Evolutionary conservation across 2,888 invertebrate species (phyloP).

Genomic region (Heteropelma amictum): DNA sequence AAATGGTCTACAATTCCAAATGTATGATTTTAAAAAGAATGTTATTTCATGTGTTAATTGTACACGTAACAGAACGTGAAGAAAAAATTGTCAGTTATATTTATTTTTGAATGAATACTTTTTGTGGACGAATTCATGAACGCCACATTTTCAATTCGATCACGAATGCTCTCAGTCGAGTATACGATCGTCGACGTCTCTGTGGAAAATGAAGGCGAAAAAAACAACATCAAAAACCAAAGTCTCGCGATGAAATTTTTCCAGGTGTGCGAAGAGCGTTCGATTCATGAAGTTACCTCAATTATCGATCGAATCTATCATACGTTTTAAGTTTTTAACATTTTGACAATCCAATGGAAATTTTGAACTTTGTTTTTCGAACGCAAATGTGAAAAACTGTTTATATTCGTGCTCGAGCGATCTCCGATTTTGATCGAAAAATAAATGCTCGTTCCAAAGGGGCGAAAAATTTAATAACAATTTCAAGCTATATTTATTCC

Average conservation of each 20-base stretch:
- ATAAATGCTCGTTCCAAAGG: no score
- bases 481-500: conserved; percentile 1
- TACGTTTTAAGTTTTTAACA: neutral
- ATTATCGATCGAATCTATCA: neutral
- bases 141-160: neutral
- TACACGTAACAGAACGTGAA: no score
- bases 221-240: no score
- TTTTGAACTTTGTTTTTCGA: neutral
- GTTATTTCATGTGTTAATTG: no score
- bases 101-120: neutral
- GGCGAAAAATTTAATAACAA: conserved; percentile 28
- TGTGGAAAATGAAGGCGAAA: neutral
- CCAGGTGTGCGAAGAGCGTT: no score
- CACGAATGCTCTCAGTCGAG: neutral
- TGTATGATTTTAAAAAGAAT: no score
- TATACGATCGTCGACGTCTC: neutral
- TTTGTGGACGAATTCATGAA: neutral
- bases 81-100: neutral
- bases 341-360: neutral
- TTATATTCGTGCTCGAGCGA: no score
- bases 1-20: no score
- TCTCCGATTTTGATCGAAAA: no score
- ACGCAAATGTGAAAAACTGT: no score
- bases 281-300: no score
- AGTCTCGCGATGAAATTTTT: no score